These are phyloP conservation scores for Calliphora vomitoria DNA, from an alignment of 2,888 invertebrate species.

Conservation along the genomic window DNA sequence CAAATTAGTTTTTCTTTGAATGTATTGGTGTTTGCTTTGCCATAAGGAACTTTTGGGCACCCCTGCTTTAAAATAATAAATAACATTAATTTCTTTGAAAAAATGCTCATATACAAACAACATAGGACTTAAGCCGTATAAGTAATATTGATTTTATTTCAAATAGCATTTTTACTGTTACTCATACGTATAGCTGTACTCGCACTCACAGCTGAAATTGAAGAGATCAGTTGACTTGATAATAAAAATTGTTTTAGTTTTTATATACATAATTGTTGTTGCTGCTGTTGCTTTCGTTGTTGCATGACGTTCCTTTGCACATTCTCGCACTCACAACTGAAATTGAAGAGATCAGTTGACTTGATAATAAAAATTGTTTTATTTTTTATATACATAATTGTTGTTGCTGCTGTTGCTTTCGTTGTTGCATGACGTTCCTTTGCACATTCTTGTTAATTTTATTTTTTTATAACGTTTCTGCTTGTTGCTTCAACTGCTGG, in stretches of 20 bases:
- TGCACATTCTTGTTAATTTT: background rate
- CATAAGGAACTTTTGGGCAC: too few relatives aligned
- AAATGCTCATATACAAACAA: background rate
- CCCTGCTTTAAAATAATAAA: background rate
- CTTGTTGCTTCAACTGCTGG: constrained; percentile 1
- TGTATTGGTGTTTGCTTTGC: too few relatives aligned
- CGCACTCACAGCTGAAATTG: background rate
- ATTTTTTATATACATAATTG: background rate
- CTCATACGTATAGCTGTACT: constrained; percentile 5
- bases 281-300: too few relatives aligned
- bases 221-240: background rate
- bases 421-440: background rate
- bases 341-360: background rate
- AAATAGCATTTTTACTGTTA: background rate
- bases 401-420: background rate
- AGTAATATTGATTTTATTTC: background rate
- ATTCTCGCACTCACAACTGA: background rate
- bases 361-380: background rate
- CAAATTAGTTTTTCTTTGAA: too few relatives aligned
- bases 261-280: background rate
- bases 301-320: background rate
- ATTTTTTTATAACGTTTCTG: background rate
- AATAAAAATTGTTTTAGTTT: background rate
- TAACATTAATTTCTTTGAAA: background rate
- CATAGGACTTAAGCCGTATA: background rate